phyloP scores from a whole-genome alignment of 2,888 invertebrate species.

The Unio delphinus region DNA sequence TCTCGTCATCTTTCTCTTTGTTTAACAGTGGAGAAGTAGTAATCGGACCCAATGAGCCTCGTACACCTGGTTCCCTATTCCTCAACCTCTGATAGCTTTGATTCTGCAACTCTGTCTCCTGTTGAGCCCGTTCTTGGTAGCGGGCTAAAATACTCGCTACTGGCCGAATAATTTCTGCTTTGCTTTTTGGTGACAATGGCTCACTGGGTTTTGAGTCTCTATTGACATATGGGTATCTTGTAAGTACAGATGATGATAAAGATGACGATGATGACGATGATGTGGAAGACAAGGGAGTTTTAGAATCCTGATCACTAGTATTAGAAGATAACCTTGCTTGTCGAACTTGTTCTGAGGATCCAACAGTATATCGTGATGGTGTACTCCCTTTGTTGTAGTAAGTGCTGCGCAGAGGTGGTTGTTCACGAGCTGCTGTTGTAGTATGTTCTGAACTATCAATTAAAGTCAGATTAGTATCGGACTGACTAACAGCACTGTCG shows the following conservation, averaged over 20 bases:
- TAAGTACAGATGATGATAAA: constrained; percentile 28
- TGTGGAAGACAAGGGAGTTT: constrained; percentile 34
- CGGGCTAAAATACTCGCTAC: constrained; percentile 27
- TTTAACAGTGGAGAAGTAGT: constrained; percentile 25
- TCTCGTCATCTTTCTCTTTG: constrained; percentile 35
- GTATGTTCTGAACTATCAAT: constrained; percentile 61
- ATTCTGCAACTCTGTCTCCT: too few relatives aligned
- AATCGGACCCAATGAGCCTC: constrained; percentile 28
- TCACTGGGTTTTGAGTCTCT: constrained; percentile 9
- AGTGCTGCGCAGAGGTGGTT: constrained; percentile 17
- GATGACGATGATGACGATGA: constrained; percentile 18
- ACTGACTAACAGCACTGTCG: constrained; percentile 74
- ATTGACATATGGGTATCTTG: constrained; percentile 25
- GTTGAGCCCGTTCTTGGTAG: constrained; percentile 10
- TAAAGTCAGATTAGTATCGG: constrained; percentile 65
- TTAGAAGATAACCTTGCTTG: constrained; percentile 10
- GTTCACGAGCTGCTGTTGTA: constrained; percentile 23
- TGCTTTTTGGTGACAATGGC: constrained; percentile 6
- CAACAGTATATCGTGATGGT: constrained; percentile 2
- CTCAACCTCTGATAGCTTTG: constrained; percentile 13
- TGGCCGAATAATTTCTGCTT: constrained; percentile 17
- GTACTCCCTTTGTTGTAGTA: constrained; percentile 20
- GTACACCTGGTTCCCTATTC: constrained; percentile 23
- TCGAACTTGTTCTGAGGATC: neutral
- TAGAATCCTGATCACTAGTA: constrained; percentile 29